Evolutionary conservation across 2,797 vertebrate genomes (phyloP).

Genomic region (Megalops cyprinoides): DNA sequence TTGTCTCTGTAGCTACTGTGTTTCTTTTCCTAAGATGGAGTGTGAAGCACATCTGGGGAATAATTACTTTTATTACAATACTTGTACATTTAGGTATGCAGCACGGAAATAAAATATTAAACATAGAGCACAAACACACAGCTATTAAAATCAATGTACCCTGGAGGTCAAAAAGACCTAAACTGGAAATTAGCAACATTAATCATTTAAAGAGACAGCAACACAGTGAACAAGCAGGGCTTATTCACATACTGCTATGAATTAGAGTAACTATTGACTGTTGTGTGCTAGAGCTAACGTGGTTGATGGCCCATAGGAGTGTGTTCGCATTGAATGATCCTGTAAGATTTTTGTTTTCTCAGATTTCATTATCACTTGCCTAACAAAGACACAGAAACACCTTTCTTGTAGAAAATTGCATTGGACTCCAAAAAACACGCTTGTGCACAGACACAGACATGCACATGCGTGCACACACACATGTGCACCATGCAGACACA

Average conservation of each 20-base stretch:
- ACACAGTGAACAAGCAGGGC: background rate
- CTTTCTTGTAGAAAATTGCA: no score
- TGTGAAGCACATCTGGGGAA: background rate
- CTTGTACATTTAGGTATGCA: constrained; percentile 10
- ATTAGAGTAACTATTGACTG: background rate
- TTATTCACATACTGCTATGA: background rate
- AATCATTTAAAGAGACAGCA: constrained; percentile 11
- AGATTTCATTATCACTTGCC: background rate
- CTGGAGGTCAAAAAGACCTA: background rate
- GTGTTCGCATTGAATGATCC: background rate
- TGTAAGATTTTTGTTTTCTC: background rate
- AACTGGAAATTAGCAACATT: constrained; percentile 18
- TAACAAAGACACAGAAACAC: no score
- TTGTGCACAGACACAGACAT: background rate
- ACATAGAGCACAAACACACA: background rate
- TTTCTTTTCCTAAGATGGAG: background rate
- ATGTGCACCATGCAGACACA: background rate
- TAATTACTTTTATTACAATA: constrained; percentile 10
- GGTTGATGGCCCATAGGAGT: background rate
- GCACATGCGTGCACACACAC: background rate
- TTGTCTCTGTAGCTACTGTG: background rate
- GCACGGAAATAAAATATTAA: constrained; percentile 9
- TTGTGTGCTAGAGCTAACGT: background rate
- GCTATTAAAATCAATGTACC: constrained; percentile 18
- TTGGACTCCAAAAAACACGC: no score